Conservation (phyloP, 2,888 invertebrate species). For the Heliconius ethilla region DNA sequence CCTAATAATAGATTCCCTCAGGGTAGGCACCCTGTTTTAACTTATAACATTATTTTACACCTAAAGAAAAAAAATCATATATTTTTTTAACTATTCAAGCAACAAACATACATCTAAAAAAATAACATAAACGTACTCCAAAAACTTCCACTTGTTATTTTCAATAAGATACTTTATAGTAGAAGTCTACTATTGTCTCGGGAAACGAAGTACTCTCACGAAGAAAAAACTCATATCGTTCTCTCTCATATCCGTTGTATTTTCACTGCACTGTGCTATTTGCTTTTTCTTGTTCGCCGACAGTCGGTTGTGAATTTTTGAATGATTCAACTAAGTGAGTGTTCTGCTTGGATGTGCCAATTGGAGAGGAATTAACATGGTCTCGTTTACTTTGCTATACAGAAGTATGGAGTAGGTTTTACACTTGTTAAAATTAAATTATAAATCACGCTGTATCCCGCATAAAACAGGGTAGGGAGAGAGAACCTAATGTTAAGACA, state of each 20-base stretch:
- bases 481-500: too few relatives aligned
- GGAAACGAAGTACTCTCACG: constrained; percentile 33
- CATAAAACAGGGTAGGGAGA: too few relatives aligned
- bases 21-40: too few relatives aligned
- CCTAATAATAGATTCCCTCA: too few relatives aligned
- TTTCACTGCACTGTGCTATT: constrained; percentile 38
- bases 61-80: not conserved
- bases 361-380: constrained; percentile 27
- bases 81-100: not conserved
- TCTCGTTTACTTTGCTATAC: not conserved
- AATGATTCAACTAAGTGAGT: constrained; percentile 46
- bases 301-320: constrained; percentile 44
- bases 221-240: constrained; percentile 36
- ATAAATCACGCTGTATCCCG: too few relatives aligned
- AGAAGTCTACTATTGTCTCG: constrained; percentile 16
- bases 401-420: too few relatives aligned
- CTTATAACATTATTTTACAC: not conserved
- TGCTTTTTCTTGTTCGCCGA: constrained; percentile 42
- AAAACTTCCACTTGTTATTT: constrained; percentile 16
- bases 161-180: constrained; percentile 23
- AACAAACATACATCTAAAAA: not conserved
- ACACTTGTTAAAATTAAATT: too few relatives aligned
- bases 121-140: not conserved
- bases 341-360: constrained; percentile 41
- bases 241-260: constrained; percentile 37